Percentiles rank a stretch among this genome's conserved stretches.
These are phyloP conservation scores for Catocala nupta DNA, from an alignment of 2,888 invertebrate species.

Conservation along the genomic window DNA sequence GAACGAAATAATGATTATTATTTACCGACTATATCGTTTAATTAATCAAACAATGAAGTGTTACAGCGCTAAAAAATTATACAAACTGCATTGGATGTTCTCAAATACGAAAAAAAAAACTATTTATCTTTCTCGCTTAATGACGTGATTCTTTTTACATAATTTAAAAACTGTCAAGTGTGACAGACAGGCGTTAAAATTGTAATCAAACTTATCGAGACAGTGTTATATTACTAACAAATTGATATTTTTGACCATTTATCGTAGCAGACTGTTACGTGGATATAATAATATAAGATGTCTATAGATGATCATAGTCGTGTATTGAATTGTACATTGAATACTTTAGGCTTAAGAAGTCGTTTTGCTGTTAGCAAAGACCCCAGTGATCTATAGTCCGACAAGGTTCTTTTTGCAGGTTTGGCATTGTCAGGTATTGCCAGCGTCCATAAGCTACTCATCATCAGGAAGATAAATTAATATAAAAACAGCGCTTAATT, in stretches of 20 bases:
- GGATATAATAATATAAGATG: too few species aligned
- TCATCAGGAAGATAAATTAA: too few species aligned
- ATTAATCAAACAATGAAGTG: conserved; percentile 48
- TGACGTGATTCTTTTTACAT: conserved; percentile 50
- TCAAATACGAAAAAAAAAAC: conserved; percentile 24
- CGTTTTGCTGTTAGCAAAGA: too few species aligned
- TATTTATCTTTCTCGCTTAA: conserved; percentile 35
- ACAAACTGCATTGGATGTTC: conserved; percentile 34
- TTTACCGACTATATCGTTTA: conserved; percentile 50
- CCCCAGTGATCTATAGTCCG: too few species aligned
- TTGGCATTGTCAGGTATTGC: too few species aligned
- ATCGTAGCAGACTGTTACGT: not conserved
- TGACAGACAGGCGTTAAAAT: conserved; percentile 57
- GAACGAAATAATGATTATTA: conserved; percentile 38
- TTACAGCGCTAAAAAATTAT: conserved; percentile 46
- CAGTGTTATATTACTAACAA: conserved; percentile 60
- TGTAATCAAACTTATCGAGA: conserved; percentile 62
- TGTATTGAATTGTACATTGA: too few species aligned
- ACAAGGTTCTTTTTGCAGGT: too few species aligned
- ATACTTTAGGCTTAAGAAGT: too few species aligned
- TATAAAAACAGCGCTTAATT: too few species aligned
- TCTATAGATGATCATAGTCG: too few species aligned
- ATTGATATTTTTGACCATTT: conserved; percentile 32
- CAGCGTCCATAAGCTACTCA: too few species aligned
- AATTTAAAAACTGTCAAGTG: conserved; percentile 49